These are phyloP conservation scores for Amphipyra tragopoginis DNA, from an alignment of 2,888 invertebrate species.

Conservation along the genomic window DNA sequence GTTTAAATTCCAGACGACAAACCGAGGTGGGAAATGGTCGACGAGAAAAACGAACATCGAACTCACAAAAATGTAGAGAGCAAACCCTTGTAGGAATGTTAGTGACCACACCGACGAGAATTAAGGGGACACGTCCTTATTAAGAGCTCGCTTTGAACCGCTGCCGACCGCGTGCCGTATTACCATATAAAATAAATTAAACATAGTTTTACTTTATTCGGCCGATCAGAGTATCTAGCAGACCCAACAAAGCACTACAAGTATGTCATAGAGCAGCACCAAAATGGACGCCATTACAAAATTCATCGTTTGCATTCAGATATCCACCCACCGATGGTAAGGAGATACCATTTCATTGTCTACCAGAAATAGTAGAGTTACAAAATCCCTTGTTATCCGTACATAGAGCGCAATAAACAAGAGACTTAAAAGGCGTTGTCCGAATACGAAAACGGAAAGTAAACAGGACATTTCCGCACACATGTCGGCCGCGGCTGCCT, in stretches of 20 bases:
- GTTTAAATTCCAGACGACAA: conserved; percentile 82
- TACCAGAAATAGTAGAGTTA: conserved; percentile 77
- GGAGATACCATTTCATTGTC: conserved; percentile 73
- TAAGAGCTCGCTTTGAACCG: conserved; percentile 78
- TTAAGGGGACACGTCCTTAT: conserved; percentile 81
- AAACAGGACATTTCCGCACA: conserved; percentile 84
- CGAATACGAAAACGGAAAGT: conserved; percentile 80
- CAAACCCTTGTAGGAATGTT: conserved; percentile 85
- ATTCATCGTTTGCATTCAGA: conserved; percentile 61
- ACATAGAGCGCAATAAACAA: conserved; percentile 75
- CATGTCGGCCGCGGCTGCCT: conserved; percentile 68
- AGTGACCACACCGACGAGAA: conserved; percentile 75
- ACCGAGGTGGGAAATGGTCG: conserved; percentile 82
- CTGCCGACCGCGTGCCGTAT: conserved; percentile 71
- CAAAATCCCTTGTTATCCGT: conserved; percentile 79
- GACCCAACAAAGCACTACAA: conserved; percentile 58
- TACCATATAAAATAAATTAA: conserved; percentile 80
- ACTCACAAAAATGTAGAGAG: conserved; percentile 83
- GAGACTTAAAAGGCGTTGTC: conserved; percentile 80
- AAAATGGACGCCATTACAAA: conserved; percentile 67
- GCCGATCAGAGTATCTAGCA: conserved; percentile 52
- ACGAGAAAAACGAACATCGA: conserved; percentile 76
- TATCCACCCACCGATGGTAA: conserved; percentile 67
- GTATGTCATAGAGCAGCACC: conserved; percentile 57
- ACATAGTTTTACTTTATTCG: conserved; percentile 62